Percentiles rank a stretch among this genome's conserved stretches.
These are phyloP conservation scores for Nephrotoma appendiculata DNA, from an alignment of 2,888 invertebrate genomes.

Conservation along the genomic window DNA sequence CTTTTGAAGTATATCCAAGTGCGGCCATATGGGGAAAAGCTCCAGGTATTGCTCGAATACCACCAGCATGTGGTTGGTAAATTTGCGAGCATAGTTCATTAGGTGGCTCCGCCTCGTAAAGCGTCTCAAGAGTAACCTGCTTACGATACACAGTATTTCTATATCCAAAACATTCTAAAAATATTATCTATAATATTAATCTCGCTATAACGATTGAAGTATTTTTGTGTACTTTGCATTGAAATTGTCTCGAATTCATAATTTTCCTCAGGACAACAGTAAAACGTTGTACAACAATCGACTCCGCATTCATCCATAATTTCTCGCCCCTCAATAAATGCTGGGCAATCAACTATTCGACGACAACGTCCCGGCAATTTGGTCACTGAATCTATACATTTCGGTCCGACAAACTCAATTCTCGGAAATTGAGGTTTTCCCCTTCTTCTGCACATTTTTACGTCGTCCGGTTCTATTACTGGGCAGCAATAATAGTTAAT, in stretches of 20 bases:
- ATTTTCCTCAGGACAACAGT: background rate
- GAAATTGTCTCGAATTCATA: background rate
- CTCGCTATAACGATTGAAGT: background rate
- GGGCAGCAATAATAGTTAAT: background rate
- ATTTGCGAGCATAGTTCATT: background rate
- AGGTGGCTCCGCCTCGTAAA: background rate
- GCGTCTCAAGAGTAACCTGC: background rate
- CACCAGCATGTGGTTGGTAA: background rate
- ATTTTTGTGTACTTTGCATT: background rate
- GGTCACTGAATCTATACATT: background rate
- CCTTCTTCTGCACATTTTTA: background rate
- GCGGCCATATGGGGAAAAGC: constrained; percentile 26
- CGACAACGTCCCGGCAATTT: background rate
- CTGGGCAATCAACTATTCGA: background rate
- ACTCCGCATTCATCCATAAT: background rate
- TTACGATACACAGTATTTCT: background rate
- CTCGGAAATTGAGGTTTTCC: background rate
- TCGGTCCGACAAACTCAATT: background rate
- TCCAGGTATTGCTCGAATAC: constrained; percentile 14
- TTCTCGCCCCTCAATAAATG: background rate
- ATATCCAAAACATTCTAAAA: background rate
- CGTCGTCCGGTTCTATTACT: background rate
- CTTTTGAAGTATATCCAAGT: background rate
- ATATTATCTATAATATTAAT: background rate
- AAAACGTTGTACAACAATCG: background rate